phyloP scores from a whole-genome alignment of 2,113 vertebrate genomes.

The Drymodes brunneopygia region DNA sequence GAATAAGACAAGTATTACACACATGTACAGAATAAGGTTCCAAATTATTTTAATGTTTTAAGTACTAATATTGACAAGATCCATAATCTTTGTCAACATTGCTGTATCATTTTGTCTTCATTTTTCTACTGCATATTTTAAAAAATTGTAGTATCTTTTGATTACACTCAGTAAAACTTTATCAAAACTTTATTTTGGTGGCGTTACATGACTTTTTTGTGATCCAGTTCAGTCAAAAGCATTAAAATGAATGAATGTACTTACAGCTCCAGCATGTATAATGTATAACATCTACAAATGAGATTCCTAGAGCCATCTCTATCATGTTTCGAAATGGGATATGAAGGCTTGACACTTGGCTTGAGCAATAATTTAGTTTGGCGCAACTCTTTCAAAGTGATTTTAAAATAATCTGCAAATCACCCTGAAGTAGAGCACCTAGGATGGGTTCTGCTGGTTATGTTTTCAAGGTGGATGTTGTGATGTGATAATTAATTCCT shows the following conservation, averaged over 20 bases:
- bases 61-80: not conserved
- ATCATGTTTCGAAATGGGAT: not conserved
- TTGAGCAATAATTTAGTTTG: not conserved
- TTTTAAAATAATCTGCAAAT: not conserved
- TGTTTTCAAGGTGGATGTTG: not conserved
- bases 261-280: not conserved
- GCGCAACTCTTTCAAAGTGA: not conserved
- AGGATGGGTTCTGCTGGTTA: not conserved
- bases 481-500: not conserved
- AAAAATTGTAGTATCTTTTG: not conserved
- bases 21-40: not conserved
- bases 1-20: not conserved
- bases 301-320: not conserved
- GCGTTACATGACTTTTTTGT: not conserved
- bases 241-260: not conserved
- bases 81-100: not conserved
- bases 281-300: not conserved
- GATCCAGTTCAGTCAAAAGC: not conserved
- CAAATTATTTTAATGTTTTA: not conserved
- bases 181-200: not conserved
- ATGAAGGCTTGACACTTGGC: not conserved
- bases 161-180: not conserved
- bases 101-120: not conserved
- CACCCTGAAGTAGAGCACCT: not conserved
- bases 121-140: not conserved